Evolutionary conservation across 2,797 vertebrate genomes (phyloP), one percentile per base, ranked within the genome.

Genomic region (Tolypeutes matacus): DNA sequence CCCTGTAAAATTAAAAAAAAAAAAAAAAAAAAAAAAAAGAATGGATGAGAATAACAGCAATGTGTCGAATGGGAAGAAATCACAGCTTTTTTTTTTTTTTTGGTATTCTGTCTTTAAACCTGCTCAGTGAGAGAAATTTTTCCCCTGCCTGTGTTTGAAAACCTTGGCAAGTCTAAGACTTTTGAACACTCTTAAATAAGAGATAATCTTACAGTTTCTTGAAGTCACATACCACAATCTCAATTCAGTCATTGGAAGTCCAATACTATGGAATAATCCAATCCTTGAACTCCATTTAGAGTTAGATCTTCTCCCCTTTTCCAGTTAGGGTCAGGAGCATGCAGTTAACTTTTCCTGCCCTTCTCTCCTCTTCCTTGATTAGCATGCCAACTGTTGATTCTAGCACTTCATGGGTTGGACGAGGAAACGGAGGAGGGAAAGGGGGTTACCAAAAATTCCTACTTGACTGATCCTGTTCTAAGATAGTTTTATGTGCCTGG

Each of bases 221-320:
- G 69, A 86, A 64, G 42, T 87, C 58, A 64, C 65, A 90, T 89
- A 78, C 11, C 58, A 91, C 34, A 84, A 36, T 89, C 80, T 86
- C 53, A 92, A 49, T 89, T 90, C n/a, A 93, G 34, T 81, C 81
- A 91, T 80, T 75, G 78, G 15, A 29, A 81, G 29, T 39, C 20
- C 13, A 56, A 21, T 76, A 77, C 51, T 81, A n/a, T 80, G 31
- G 29, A 73, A 89, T 70, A 39, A 65, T 62, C 46, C 86, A 92
- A 64, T 53, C 25, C 64, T 25, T 78, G 56, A 62, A 80, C 75
- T 92, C 73, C 39, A 86, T 27, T 91, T 46, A 82, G 51, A 87
- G 31, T 76, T 62, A 3, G 7, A 65, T 42, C 42, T 80, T 56
- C 42, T 65, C 27, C 15, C 34, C 39, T 92, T 11, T 14, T 3